Evolutionary conservation across 2,797 vertebrate genomes (phyloP).

Genomic region (Sternarchorhynchus goeldii): DNA sequence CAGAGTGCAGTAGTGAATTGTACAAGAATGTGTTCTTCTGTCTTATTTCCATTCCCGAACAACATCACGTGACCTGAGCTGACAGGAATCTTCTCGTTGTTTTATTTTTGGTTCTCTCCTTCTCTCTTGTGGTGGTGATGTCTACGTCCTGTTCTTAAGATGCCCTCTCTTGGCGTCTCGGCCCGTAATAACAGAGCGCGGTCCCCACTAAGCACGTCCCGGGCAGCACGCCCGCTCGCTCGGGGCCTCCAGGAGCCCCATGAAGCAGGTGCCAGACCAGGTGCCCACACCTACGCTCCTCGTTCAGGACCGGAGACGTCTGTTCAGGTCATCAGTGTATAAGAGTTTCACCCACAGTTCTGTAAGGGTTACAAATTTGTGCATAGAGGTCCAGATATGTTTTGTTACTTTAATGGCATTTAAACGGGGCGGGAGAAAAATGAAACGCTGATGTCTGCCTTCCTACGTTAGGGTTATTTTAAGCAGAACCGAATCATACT

Average conservation of each 20-base stretch:
- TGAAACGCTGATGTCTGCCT: neutral
- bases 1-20: constrained; percentile 11
- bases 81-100: constrained; percentile 27
- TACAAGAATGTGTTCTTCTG: constrained; percentile 54
- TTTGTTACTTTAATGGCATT: no score
- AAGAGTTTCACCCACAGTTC: constrained; percentile 3
- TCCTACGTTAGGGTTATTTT: no score
- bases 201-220: constrained; percentile 36
- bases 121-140: constrained; percentile 32
- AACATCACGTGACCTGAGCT: constrained; percentile 38
- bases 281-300: constrained; percentile 38
- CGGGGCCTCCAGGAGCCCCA: no score
- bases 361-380: no score
- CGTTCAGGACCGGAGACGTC: constrained; percentile 11
- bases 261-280: neutral
- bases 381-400: no score
- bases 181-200: constrained; percentile 46
- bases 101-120: constrained; percentile 28
- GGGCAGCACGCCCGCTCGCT: constrained; percentile 3
- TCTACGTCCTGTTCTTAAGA: constrained; percentile 24
- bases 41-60: constrained; percentile 24
- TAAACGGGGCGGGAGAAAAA: neutral
- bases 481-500: neutral
- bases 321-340: constrained; percentile 16
- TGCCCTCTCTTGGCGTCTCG: constrained; percentile 34